Evolutionary conservation across 1,140 invertebrate species (phyloP), one percentile per base, ranked within the genome.

Genomic region (Matsumurasca onukii): DNA sequence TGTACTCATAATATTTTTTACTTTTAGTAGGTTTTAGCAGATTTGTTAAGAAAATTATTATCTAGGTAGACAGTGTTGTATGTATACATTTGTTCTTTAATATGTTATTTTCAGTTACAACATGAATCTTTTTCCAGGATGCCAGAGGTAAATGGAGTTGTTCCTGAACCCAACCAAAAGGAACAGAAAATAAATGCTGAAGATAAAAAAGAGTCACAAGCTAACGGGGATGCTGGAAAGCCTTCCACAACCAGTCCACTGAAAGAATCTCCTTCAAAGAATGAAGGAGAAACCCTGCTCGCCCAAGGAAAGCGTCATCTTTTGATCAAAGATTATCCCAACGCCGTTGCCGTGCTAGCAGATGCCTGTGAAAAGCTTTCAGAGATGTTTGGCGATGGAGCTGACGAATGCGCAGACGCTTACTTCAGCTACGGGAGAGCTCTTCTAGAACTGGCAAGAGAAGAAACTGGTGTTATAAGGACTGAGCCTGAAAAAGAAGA

Each of bases 361-460:
- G 85, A 89, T 75, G 91, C 91, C 0, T 93, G 90, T 75, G 85
- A 88, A 73, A 74, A 91, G 27, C 80, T 93, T 20, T 85, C 85
- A 0, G 79, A 85, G 12, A 82, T 89, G 69, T 88, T 90, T 80
- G 92, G 93, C 1, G 91, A 94, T 63, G 83, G 86, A 13, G 87
- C 86, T 0, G 85, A 89, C 72, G 89, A 95, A 76, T 90, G 90
- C 77, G 93, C 86, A 15, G 93, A 95, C 61, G 89, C 90, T 13
- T 95, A 95, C 78, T 87, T 92, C 69, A 82, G 83, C 57, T 91
- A 90, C 78, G 92, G 93, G 0, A 88, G 89, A 76, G 87, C 94
- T 2, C 80, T 97, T 2, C 81, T 97, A 22, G 91, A 92, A 68
- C 76, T 95, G 34, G 88, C 91, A 0, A 83, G 94, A 74, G 86